Percentiles rank a stretch among this genome's conserved stretches.
These are phyloP conservation scores for Amazona ochrocephala DNA, from an alignment of 2,797 vertebrate species.

Conservation along the genomic window DNA sequence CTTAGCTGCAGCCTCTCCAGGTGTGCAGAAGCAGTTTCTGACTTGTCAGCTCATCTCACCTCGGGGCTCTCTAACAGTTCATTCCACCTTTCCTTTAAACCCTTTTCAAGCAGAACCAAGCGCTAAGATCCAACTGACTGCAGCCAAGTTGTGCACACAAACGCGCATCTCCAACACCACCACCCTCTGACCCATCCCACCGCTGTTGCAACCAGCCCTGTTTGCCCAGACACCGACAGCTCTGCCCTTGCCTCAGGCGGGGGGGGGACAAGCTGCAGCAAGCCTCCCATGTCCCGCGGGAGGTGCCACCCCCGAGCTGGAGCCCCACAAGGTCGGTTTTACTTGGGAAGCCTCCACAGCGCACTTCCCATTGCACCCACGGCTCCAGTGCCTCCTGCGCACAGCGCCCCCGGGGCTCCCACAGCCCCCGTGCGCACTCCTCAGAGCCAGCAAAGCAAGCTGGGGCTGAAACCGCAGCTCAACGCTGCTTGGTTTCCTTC, in stretches of 20 bases:
- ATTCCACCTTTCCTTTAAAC: background rate
- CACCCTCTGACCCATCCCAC: background rate
- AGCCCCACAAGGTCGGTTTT: accelerated
- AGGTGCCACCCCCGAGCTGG: background rate
- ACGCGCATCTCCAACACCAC: background rate
- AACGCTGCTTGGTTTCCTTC: background rate
- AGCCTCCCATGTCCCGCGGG: accelerated
- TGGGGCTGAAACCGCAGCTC: background rate
- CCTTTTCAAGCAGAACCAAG: background rate
- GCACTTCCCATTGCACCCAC: accelerated
- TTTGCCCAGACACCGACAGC: background rate
- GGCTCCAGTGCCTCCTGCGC: background rate
- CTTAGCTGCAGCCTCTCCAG: background rate
- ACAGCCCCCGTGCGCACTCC: accelerated
- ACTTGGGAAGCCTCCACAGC: background rate
- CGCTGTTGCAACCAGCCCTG: background rate
- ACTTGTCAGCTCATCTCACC: constrained; percentile 2
- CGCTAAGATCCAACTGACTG: background rate
- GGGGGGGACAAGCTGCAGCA: background rate
- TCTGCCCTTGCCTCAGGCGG: background rate
- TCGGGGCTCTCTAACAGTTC: background rate
- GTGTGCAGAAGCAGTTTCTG: background rate
- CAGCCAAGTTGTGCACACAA: background rate
- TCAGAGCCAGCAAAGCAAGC: no score
- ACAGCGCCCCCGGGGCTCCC: accelerated